Base-by-base conservation (phyloP, 64 coral and sea anemone species). In the Anthopleura sola region DNA sequence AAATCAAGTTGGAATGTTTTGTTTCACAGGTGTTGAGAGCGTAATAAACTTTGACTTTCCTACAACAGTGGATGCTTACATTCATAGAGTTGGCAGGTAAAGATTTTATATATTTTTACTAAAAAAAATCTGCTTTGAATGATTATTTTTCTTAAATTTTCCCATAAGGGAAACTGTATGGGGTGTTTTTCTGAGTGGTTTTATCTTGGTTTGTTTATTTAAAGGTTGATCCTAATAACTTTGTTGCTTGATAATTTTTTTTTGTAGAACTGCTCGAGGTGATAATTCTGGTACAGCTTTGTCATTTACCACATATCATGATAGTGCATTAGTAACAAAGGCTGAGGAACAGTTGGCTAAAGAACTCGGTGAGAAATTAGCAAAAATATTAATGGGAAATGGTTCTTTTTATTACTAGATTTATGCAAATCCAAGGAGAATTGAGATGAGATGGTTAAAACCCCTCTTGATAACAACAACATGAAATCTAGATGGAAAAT, bases 21-120 rank as follows among this genome's bases (percentile, higher is more conserved):
- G 5, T 75, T 47, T 98, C 84, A 16, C 34, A 99, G 97, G 92
- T 84, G 97, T 99, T 62, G 97, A 99, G 87, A 99, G 94, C 69
- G 97, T 99, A 1, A 79, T 99, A 12, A 99, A 99, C 60, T 99
- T 99, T 64, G 97, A 99, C 86, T 99, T 99, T 71, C 97, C 97
- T 31, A 81, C 93, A 37, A 86, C 92, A 84, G 97, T 99, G 54
- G 92, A 99, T 38, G 90, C 90, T 13, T 99, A 99, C 37, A 83
- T 99, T 68, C 97, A 99, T 49, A 90, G 97, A 92, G 97, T 99
- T 86, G 97, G 97, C 58, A 99, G 97, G 97, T 99, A 94, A 88
- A 71, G 31, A 31, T 5, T 36, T 48, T 56, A 34, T n/a, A 84
- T 62, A 75, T 33, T 37, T 69, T 44, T 44, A 44, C 40, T 44